phyloP scores from a whole-genome alignment of 1,140 invertebrate species.

The Drosophila grimshawi region DNA sequence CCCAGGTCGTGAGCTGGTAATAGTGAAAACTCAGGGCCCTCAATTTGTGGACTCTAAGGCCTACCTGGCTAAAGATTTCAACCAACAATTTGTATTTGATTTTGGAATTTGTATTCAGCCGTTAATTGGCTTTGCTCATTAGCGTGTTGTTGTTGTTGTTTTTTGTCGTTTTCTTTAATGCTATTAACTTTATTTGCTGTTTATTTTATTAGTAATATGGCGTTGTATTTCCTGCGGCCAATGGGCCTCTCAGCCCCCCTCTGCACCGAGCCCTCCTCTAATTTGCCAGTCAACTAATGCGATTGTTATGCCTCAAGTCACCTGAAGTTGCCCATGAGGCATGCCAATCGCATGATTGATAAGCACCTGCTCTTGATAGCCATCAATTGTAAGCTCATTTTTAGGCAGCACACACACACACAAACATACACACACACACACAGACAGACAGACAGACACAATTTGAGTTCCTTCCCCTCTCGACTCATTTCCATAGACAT shows the following conservation, averaged over 20 bases:
- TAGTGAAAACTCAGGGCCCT: slow-evolving; percentile 22
- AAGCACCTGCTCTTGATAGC: slow-evolving; percentile 40
- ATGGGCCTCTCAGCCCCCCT: slow-evolving; percentile 15
- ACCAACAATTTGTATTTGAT: slow-evolving; percentile 61
- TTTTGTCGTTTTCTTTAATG: slow-evolving; percentile 58
- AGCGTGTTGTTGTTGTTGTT: slow-evolving; percentile 59
- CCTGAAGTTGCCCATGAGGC: slow-evolving; percentile 38
- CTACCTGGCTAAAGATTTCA: slow-evolving; percentile 41
- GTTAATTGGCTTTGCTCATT: slow-evolving; percentile 82
- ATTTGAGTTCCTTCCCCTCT: slow-evolving; percentile 4
- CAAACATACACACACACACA: neutral
- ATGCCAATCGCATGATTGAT: slow-evolving; percentile 55
- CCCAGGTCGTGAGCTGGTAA: slow-evolving; percentile 7
- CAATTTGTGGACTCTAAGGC: slow-evolving; percentile 5
- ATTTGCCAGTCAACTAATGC: slow-evolving; percentile 57
- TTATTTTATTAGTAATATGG: slow-evolving; percentile 79
- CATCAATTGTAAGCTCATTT: slow-evolving; percentile 28
- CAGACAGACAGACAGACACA: neutral
- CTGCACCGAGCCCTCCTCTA: neutral
- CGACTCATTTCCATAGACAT: slow-evolving; percentile 35
- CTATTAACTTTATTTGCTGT: slow-evolving; percentile 81
- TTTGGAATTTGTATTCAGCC: slow-evolving; percentile 77
- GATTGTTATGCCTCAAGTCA: slow-evolving; percentile 71
- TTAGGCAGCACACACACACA: slow-evolving; percentile 20
- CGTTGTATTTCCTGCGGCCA: slow-evolving; percentile 74